phyloP scores from a whole-genome alignment of 2,888 invertebrate genomes.

The Chrysodeixis includens region DNA sequence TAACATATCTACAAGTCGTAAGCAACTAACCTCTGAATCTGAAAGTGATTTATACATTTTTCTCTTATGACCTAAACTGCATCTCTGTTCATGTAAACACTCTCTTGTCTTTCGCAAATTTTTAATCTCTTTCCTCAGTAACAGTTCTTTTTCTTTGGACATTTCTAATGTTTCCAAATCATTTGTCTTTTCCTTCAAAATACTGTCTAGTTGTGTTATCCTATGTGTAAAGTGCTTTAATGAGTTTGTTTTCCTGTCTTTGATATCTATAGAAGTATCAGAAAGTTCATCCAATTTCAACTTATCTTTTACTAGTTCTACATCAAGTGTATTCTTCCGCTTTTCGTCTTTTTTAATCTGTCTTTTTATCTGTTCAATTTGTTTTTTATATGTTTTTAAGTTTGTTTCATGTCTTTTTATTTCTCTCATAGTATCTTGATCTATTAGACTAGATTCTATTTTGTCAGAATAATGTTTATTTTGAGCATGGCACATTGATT shows the following conservation, averaged over 20 bases:
- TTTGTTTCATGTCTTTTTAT: slow-evolving; percentile 93
- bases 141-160: slow-evolving; percentile 90
- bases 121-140: slow-evolving; percentile 93
- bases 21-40: slow-evolving; percentile 88
- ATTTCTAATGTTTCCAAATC: slow-evolving; percentile 90
- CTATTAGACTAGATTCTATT: slow-evolving; percentile 87
- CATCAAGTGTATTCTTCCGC: slow-evolving; percentile 91
- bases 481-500: slow-evolving; percentile 75
- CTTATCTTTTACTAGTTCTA: slow-evolving; percentile 90
- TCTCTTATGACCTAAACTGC: slow-evolving; percentile 92
- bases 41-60: slow-evolving; percentile 93
- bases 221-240: slow-evolving; percentile 91
- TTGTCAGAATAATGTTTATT: slow-evolving; percentile 89
- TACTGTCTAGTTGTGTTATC: slow-evolving; percentile 91
- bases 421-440: slow-evolving; percentile 90
- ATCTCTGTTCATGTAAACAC: slow-evolving; percentile 93
- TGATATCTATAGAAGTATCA: slow-evolving; percentile 86
- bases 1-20: not conserved
- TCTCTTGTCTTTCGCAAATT: slow-evolving; percentile 94
- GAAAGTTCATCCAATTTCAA: slow-evolving; percentile 86
- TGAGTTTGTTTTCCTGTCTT: slow-evolving; percentile 89
- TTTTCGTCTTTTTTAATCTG: slow-evolving; percentile 93
- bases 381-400: slow-evolving; percentile 92
- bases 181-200: slow-evolving; percentile 92
- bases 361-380: slow-evolving; percentile 93